phyloP scores from a whole-genome alignment of 1,140 invertebrate genomes.

The Euura saliciscinereae region DNA sequence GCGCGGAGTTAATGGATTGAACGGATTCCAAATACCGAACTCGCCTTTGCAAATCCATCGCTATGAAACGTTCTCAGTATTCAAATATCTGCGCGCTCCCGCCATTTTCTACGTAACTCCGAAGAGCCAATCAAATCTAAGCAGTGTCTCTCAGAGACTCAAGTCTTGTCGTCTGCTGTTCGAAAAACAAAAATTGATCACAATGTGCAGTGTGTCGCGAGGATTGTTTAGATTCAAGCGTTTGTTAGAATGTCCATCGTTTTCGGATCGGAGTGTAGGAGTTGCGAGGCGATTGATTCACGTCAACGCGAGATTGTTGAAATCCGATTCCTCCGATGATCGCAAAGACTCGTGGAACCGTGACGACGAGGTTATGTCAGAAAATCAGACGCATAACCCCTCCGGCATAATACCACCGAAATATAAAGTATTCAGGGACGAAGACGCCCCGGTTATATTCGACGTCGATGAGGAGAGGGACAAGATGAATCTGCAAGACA shows the following conservation, averaged over 20 bases:
- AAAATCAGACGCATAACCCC: slow-evolving; percentile 34
- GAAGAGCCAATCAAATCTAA: too few relatives aligned
- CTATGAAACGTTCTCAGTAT: too few relatives aligned
- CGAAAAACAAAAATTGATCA: too few relatives aligned
- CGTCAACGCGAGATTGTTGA: background rate
- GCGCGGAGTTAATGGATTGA: too few relatives aligned
- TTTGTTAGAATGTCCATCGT: background rate
- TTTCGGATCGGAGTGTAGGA: background rate
- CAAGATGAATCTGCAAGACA: slow-evolving; percentile 50
- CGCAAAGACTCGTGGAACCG: background rate
- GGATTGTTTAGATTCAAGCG: background rate
- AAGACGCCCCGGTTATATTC: slow-evolving; percentile 68
- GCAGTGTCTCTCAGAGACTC: too few relatives aligned
- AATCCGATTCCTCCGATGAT: background rate
- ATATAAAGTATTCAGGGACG: slow-evolving; percentile 68
- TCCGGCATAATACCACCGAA: slow-evolving; percentile 46
- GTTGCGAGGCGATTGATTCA: background rate
- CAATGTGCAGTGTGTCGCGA: background rate
- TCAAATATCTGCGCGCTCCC: too few relatives aligned
- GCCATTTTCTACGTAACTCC: too few relatives aligned
- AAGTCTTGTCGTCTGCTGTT: too few relatives aligned
- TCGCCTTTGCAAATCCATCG: too few relatives aligned
- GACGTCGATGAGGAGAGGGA: slow-evolving; percentile 69
- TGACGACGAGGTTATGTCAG: slow-evolving; percentile 17
- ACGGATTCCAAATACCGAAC: too few relatives aligned